phyloP scores from a whole-genome alignment of 2,888 invertebrate genomes.

The Biston betularia region DNA sequence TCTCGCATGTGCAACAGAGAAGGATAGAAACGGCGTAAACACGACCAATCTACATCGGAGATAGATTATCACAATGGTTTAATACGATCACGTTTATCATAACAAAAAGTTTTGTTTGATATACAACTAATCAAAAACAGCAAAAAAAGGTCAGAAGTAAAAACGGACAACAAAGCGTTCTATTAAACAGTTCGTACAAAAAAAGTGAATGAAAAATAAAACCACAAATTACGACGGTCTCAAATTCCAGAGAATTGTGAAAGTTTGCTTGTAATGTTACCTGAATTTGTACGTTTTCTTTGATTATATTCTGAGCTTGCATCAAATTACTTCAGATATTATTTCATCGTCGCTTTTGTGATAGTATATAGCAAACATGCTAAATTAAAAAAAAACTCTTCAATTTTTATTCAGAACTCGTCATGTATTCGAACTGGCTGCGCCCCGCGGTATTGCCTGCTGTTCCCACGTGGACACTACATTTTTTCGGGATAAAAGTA shows the following conservation, averaged over 20 bases:
- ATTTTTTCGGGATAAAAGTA: too few relatives aligned
- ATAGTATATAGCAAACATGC: background rate
- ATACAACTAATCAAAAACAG: background rate
- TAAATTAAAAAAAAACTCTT: background rate
- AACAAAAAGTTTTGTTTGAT: background rate
- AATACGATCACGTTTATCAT: too few relatives aligned
- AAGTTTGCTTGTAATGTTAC: conserved; percentile 9
- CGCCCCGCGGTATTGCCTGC: too few relatives aligned
- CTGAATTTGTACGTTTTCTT: conserved; percentile 9
- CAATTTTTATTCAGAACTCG: background rate
- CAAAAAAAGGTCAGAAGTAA: background rate
- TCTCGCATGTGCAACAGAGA: too few relatives aligned
- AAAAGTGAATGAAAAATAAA: conserved; percentile 6
- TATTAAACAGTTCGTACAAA: background rate
- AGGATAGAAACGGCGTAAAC: too few relatives aligned
- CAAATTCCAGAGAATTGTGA: conserved; percentile 5
- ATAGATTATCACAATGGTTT: too few relatives aligned
- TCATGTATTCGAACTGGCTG: too few relatives aligned
- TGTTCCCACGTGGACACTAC: too few relatives aligned
- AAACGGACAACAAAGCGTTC: background rate
- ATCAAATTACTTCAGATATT: conserved; percentile 7
- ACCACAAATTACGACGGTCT: conserved; percentile 6
- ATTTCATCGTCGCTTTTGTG: background rate
- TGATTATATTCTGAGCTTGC: background rate
- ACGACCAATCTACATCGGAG: too few relatives aligned